Evolutionary conservation across 2,888 invertebrate species (phyloP), one percentile per base, ranked within the genome.

Genomic region (Drosophila birchii): DNA sequence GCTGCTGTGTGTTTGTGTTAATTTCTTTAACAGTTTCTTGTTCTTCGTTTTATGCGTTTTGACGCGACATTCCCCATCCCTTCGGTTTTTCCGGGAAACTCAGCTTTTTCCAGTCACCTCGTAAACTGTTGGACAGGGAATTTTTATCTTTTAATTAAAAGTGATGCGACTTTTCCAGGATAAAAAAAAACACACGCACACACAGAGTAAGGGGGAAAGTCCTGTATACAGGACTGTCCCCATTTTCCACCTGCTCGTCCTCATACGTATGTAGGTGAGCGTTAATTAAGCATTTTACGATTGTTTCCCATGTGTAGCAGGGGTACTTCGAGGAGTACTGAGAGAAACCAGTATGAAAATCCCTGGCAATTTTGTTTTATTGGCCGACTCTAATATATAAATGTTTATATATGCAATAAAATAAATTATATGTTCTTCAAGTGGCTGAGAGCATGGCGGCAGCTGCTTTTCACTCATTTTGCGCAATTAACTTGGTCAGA

Each of bases 121-220:
- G 47, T 63, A 66, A 56, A 62, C 66, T 59, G 67, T 69, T 76
- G 81, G 73, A 70, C 75, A 78, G 68, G 80, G 74, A 69, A 75
- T 68, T 77, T 84, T 84, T 86, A 89, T 85, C 89, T 81, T 89
- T 86, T 87, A 86, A 87, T 89, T 87, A 87, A 86, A 89, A 87
- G 69, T 73, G 88, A 78, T 76, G 79, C 76, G 78, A 69, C 75
- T 54, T 57, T 47, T 56, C 36, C 39, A 12, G 57, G 57, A 14
- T 32, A 45, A n/a, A 69, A 29, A 36, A 51, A 47, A 26, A 26
- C 4, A 45, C 1, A 47, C 9, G 16, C 8, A 12, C 14, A 14
- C 1, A 12, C 14, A 14, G 0, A 34, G 34, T 1, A 8, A 16
- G 20, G 5, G 26, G 4, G 20, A 14, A 20, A 34, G 36, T 56